Evolutionary conservation across 2,888 invertebrate genomes (phyloP), one percentile per base, ranked within the genome.

Genomic region (Scaptomyza flava): DNA sequence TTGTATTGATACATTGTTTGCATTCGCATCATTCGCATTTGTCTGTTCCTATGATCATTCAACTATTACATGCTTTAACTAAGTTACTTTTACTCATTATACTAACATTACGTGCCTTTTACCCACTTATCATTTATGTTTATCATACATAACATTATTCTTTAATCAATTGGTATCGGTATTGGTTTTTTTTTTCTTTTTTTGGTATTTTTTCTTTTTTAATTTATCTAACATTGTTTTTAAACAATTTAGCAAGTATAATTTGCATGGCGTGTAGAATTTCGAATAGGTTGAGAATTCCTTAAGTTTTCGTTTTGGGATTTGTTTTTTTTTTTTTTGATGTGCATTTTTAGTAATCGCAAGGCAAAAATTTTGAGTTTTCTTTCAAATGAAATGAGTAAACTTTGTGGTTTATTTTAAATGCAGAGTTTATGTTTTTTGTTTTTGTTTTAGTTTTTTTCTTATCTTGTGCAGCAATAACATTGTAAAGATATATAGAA

Each of bases 381-480:
- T 54, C 33, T 59, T 57, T 73, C 51, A 64, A 70, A 72, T 58
- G 62, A 84, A 87, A 82, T 68, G 53, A 84, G 67, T 72, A 70
- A 81, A 72, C 61, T 63, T 65, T 76, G 50, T 68, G 60, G 47
- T 65, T 61, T 75, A 31, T 47, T 63, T 81, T 90, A 90, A 90
- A 90, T 90, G 90, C 90, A 90, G 83, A 89, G 75, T 78, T 79
- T 46, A 53, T 41, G 14, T 14, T 7, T 41, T 34, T 34, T 4
- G 31, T 48, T 41, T 51, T 87, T 87, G 2, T 27, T 27, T n/a
- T 0, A 20, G 2, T n/a, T n/a, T 14, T 8, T 12, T 48, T 17
- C 27, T 17, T 50, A 50, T 77, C 70, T 88, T 90, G 89, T 90
- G 89, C 90, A 90, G 89, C 89, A 78, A 86, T 82, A 88, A 89